Conservation (phyloP, 2,113 vertebrate genomes). For the Dasypus novemcinctus region DNA sequence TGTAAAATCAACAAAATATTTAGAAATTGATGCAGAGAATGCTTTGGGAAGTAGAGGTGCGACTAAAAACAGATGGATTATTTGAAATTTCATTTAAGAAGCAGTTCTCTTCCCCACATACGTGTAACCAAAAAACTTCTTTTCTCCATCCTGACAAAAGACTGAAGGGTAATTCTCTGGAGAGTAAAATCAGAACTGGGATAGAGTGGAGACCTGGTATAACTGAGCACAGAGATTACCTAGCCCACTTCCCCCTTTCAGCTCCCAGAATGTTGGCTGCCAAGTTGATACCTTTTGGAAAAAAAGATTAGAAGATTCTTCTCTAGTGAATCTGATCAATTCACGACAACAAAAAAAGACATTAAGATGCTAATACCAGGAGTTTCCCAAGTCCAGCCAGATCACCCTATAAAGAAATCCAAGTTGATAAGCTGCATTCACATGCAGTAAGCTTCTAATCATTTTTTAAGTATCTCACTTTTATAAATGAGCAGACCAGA, state of each 20-base stretch:
- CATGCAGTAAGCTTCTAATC: neutral
- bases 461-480: neutral
- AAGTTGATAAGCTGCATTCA: neutral
- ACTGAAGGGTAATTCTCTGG: neutral
- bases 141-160: neutral
- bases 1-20: constrained; percentile 21
- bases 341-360: neutral
- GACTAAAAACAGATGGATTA: neutral
- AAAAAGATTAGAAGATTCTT: neutral
- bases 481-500: neutral
- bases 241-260: neutral
- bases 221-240: neutral
- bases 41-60: neutral
- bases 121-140: neutral
- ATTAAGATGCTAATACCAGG: neutral
- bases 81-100: constrained; percentile 14
- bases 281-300: neutral
- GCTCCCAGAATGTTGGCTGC: neutral
- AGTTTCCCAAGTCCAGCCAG: neutral
- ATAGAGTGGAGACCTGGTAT: neutral
- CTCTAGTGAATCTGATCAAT: neutral
- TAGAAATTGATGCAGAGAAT: neutral
- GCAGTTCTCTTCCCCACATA: neutral
- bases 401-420: neutral
- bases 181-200: neutral